These are phyloP conservation scores for Salmo trutta DNA, from an alignment of 2,797 vertebrate genomes.

Conservation along the genomic window DNA sequence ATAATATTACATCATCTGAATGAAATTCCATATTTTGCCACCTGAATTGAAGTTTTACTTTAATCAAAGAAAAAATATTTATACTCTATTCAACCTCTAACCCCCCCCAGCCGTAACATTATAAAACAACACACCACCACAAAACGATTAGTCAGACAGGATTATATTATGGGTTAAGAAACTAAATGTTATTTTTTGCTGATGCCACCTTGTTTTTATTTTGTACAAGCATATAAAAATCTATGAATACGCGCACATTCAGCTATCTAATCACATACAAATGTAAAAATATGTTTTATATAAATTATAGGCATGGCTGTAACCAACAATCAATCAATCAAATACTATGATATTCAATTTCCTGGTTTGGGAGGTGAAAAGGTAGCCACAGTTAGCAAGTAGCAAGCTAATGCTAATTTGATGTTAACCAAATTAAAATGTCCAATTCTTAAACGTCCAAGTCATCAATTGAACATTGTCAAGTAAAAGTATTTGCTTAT, in stretches of 20 bases:
- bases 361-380: constrained; percentile 60
- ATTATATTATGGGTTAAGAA: neutral
- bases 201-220: neutral
- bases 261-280: neutral
- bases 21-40: neutral
- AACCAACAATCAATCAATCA: constrained; percentile 29
- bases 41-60: neutral
- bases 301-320: neutral
- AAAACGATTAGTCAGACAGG: neutral
- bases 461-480: neutral
- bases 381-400: constrained; percentile 66
- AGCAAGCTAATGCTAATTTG: constrained; percentile 63
- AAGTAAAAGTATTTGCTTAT: neutral
- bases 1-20: neutral
- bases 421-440: neutral
- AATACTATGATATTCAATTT: constrained; percentile 42
- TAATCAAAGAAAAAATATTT: neutral
- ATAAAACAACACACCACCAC: neutral
- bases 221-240: neutral
- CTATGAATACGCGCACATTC: neutral
- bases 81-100: neutral
- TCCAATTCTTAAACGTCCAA: neutral
- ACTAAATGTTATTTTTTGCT: neutral
- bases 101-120: neutral
- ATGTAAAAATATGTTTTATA: neutral